Conservation (phyloP, 2,888 invertebrate species). For the Campoletis raptor region DNA sequence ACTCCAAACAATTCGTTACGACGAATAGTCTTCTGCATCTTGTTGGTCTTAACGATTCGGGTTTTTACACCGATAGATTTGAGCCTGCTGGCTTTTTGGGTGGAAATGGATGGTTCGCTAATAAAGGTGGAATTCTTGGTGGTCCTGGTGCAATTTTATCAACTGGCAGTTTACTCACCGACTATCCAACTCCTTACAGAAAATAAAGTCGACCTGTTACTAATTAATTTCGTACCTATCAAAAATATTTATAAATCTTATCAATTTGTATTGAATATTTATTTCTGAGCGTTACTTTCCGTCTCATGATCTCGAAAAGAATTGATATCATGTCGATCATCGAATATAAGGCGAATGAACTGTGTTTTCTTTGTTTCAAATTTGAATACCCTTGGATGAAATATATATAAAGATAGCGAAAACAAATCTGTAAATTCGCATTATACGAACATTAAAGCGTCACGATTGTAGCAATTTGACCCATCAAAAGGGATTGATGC, state of each 20-base stretch:
- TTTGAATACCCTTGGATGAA: background rate
- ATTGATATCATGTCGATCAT: background rate
- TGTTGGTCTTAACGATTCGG: slow-evolving; percentile 73
- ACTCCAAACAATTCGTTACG: slow-evolving; percentile 72
- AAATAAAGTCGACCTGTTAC: slow-evolving; percentile 63
- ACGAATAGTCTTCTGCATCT: slow-evolving; percentile 73
- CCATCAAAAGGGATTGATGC: background rate
- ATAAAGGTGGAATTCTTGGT: slow-evolving; percentile 80
- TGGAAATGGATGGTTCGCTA: slow-evolving; percentile 81
- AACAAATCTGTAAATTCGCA: background rate
- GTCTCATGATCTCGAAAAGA: background rate
- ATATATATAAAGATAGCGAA: background rate
- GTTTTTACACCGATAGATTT: slow-evolving; percentile 76
- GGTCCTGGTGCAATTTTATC: slow-evolving; percentile 80
- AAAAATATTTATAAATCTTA: background rate
- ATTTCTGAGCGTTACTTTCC: background rate
- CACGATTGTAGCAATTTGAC: background rate
- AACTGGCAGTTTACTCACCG: slow-evolving; percentile 79
- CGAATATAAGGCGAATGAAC: background rate
- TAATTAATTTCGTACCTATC: background rate
- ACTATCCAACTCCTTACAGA: slow-evolving; percentile 79
- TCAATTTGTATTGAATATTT: background rate
- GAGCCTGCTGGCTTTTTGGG: slow-evolving; percentile 79
- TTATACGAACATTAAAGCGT: background rate
- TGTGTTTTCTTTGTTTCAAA: background rate